Base-by-base conservation (phyloP, 2,888 invertebrate species). In the Torymus tubicola region DNA sequence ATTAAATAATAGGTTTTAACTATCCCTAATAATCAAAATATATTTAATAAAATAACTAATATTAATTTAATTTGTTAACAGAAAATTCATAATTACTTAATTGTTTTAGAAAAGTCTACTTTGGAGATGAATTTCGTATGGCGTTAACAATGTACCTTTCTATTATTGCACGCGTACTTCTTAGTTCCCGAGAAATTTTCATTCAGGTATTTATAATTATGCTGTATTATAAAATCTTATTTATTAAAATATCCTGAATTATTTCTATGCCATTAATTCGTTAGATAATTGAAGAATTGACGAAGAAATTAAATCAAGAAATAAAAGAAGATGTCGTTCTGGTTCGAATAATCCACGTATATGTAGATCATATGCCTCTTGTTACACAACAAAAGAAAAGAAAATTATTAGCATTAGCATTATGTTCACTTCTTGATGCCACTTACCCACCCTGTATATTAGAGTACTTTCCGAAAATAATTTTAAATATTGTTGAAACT, bases 341-440 rank as follows among this genome's bases (percentile, higher is more conserved):
- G 70, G 93, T 93, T 69, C 93, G 93, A 86, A 92, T 98, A 52
- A 91, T 97, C 68, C 94, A 95, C 84, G 93, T 95, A 0, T 97
- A 97, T 96, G 93, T 96, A 10, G 93, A 94, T 83, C 95, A 94
- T 90, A 95, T 97, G 94, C 94, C 95, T 58, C 91, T 94, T 73
- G 94, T 97, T 2, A 94, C 95, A 0, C 96, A 96, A 84, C 93
- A 94, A 11, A 96, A 97, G 87, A 93, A 96, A 90, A 94, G 96
- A 87, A 98, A 98, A 91, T 92, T 98, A 52, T 93, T 96, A 90
- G 95, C 95, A n/a, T 91, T 96, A 60, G 94, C 93, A 12, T 86
- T 93, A 75, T 92, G 93, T 11, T 94, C 94, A 69, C 90, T 95
- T 68, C 91, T 96, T 80, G 94, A 95, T 67, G 93, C 94, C 64